These are phyloP conservation scores for Illadopsis cleaveri DNA, from an alignment of 2,113 vertebrate genomes.

Conservation along the genomic window DNA sequence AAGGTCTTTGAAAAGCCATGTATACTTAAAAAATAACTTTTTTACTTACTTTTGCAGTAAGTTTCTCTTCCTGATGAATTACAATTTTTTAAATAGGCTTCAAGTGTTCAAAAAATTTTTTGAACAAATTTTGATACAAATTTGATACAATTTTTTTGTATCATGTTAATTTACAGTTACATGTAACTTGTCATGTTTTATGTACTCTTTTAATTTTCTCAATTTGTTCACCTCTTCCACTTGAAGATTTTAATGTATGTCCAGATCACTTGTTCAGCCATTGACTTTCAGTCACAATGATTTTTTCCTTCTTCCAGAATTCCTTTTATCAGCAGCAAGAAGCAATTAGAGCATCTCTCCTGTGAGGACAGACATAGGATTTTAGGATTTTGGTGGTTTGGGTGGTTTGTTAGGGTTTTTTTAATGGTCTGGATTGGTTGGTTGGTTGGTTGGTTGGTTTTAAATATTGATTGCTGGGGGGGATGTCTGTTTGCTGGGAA, in stretches of 20 bases:
- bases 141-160: too few species aligned
- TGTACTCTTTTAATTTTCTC: background rate
- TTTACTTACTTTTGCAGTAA: background rate
- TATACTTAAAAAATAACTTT: background rate
- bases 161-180: background rate
- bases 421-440: background rate
- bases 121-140: too few species aligned
- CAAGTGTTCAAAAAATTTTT: background rate
- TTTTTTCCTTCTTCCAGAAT: background rate
- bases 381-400: background rate
- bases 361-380: background rate
- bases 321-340: background rate
- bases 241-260: background rate
- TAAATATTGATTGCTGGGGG: accelerated
- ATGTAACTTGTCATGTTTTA: background rate
- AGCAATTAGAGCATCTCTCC: background rate
- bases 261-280: background rate
- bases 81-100: background rate
- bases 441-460: background rate
- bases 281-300: background rate
- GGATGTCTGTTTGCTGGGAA: background rate
- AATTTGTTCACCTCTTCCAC: background rate
- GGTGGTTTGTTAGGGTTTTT: background rate
- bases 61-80: background rate
- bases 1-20: background rate